Base-by-base conservation (phyloP, 2,113 vertebrate species). In the Gobius niger region DNA sequence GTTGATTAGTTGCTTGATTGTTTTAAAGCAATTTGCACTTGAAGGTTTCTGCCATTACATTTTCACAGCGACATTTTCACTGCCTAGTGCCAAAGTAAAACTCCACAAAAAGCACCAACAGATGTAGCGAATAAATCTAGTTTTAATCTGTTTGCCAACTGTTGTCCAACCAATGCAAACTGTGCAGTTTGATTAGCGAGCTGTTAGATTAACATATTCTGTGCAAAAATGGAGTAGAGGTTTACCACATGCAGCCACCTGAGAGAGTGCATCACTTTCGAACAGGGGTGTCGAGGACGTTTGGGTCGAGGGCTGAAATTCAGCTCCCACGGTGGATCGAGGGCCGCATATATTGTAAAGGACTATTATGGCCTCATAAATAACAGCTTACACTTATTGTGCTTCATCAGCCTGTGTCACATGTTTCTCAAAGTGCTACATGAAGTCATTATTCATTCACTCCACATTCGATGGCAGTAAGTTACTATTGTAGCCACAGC, bases 31-130 rank as follows among this genome's bases (percentile, higher is more conserved):
- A 65, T 78, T 49, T 12, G 47, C 68, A 61, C n/a, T 67, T 47
- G 50, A 78, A 60, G 78, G 47, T 63, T 44, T 67, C 34, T 74
- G 42, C 71, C 70, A 71, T 42, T 65, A 53, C 64, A 12, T 52
- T 71, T 44, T 47, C 46, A 67, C 53, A 40, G 5, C 54, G 60
- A 40, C 18, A 4, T 34, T 47, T 42, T 52, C 47, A 24, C 19
- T 68, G 63, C 54, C 54, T 44, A 69, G 41, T 15, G 11, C 63
- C 61, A 16, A 59, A 72, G 47, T 11, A 54, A 1, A 3, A 60
- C 5, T 42, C 15, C n/a, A n/a, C n/a, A 60, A n/a, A 59, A 60
- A 61, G 0, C 18, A 65, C 44, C 57, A 60, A 49, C 10, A 0
- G 50, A 67, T 14, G 12, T 40, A 16, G 7, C 44, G 12, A 61